Base-by-base conservation (phyloP, 2,113 vertebrate species). In the Rhinoderma darwinii region DNA sequence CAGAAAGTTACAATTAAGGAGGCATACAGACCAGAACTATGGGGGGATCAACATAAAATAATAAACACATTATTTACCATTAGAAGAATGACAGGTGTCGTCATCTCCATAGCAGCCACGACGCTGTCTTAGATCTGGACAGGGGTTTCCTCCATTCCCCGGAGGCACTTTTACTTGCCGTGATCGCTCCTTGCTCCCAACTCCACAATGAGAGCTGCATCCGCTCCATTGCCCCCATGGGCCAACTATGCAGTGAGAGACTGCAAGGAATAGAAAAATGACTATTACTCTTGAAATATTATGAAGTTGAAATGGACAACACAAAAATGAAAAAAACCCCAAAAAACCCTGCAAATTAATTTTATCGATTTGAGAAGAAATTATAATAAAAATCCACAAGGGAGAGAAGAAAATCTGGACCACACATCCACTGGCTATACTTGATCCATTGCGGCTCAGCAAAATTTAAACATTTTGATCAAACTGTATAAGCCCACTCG, bases 81-180 rank as follows among this genome's bases (percentile, higher is more conserved):
- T 93, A 0, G 93, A 93, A 0, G 86, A 89, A 56, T 91, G 91
- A 79, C 96, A 97, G 44, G 92, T 73, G 0, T 89, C 89, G 41
- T 93, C 91, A 86, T 96, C 94, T 54, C 95, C 96, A 1, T 94
- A 93, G 91, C 96, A 97, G 35, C 96, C 96, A 2, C 96, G 90
- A 2, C 95, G 94, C 91, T 97, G 96, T 88, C 94, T 96, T 82
- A 97, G 95, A 88, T 97, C 95, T 0, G 95, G 96, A 51, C 96
- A 97, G 18, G 96, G 96, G 0, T 89, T 91, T n/a, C 96, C 96
- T 68, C 96, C 96, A 0, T 95, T 96, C 83, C 93, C 92, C 0
- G 96, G 96, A 0, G 96, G 96, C 35, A 95, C 83, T 0, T 92
- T 93, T 43, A 97, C 96, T 88, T 94, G 95, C 50, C 96, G 94